These are phyloP conservation scores for Eurois occulta DNA, from an alignment of 2,888 invertebrate genomes.

Conservation along the genomic window DNA sequence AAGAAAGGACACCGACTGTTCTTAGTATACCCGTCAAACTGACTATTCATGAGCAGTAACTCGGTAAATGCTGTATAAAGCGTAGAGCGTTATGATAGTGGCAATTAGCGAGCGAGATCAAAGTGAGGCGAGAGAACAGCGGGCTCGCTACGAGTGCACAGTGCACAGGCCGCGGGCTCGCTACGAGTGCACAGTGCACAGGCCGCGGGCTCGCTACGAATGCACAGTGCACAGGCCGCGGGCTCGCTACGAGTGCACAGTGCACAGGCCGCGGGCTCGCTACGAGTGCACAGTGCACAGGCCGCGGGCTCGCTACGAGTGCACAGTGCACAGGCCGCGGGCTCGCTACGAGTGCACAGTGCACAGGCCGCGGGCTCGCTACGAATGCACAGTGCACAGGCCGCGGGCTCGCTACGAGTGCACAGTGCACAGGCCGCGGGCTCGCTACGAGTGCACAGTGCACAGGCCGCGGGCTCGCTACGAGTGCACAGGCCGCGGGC, in stretches of 20 bases:
- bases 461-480: no score
- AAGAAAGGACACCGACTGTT: conserved; percentile 1
- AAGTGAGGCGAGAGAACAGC: not conserved
- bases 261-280: no score
- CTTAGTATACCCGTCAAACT: not conserved
- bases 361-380: not conserved
- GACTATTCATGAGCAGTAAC: not conserved
- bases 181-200: no score
- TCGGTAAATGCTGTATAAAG: not conserved
- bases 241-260: no score
- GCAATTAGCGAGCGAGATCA: not conserved
- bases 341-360: not conserved
- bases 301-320: not conserved
- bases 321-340: no score
- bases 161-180: not conserved
- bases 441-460: no score
- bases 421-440: no score
- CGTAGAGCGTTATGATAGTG: not conserved
- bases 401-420: no score
- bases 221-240: not conserved
- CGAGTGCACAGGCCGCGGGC: no score
- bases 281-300: not conserved
- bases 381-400: no score
- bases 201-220: no score
- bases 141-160: not conserved